Conservation (phyloP, 1,140 invertebrate genomes). For the Capitella teleta region DNA sequence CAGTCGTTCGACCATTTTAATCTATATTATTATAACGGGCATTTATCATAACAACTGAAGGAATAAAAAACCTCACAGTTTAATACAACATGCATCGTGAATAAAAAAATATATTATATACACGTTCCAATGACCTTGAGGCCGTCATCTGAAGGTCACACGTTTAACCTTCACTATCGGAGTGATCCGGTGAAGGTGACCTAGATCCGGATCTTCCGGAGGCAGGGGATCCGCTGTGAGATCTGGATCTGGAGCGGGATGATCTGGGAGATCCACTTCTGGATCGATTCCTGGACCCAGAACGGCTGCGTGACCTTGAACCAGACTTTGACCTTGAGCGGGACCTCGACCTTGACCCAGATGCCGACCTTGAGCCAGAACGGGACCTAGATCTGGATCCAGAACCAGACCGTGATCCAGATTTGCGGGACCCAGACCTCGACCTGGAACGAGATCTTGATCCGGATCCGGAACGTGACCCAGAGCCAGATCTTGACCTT, state of each 20-base stretch:
- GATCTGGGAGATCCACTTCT: constrained; percentile 25
- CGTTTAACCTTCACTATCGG: too few relatives aligned
- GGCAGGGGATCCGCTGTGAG: too few relatives aligned
- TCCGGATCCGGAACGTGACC: constrained; percentile 31
- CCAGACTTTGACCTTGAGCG: constrained; percentile 32
- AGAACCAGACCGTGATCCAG: constrained; percentile 14
- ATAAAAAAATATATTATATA: too few relatives aligned
- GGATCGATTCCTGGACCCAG: constrained; percentile 29
- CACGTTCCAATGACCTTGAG: too few relatives aligned
- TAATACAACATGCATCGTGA: too few relatives aligned
- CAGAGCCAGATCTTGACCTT: constrained; percentile 33
- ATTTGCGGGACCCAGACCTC: not conserved
- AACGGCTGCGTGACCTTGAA: constrained; percentile 34
- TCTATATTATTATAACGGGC: too few relatives aligned
- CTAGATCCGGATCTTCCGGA: too few relatives aligned
- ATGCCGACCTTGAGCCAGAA: constrained; percentile 28
- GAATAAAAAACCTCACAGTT: too few relatives aligned
- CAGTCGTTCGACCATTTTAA: too few relatives aligned
- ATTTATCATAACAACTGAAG: too few relatives aligned
- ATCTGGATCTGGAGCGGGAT: constrained; percentile 21
- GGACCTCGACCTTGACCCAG: constrained; percentile 19
- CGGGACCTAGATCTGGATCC: constrained; percentile 20
- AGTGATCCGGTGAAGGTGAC: too few relatives aligned
- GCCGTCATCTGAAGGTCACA: too few relatives aligned
- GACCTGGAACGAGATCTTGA: constrained; percentile 23